Evolutionary conservation across 2,888 invertebrate species (phyloP).

Genomic region (Urechis unicinctus): DNA sequence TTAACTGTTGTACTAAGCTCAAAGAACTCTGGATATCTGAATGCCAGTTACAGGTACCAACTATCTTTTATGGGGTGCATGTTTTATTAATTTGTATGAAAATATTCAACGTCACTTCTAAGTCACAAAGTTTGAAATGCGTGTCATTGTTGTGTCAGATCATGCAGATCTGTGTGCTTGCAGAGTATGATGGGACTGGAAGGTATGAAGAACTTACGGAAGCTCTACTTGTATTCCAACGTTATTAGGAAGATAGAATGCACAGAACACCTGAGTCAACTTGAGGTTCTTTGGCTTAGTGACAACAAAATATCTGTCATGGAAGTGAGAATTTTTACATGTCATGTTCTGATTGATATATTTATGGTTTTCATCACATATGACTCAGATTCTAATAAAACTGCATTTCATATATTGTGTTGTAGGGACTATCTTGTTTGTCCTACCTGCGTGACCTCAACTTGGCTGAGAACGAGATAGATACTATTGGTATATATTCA

Average conservation of each 20-base stretch:
- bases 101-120: too few species aligned
- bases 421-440: conserved; percentile 38
- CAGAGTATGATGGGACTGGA: conserved; percentile 25
- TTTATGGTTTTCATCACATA: background rate
- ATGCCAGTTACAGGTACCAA: conserved; percentile 22
- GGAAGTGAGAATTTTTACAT: conserved; percentile 33
- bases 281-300: conserved; percentile 44
- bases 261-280: conserved; percentile 31
- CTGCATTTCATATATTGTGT: too few species aligned
- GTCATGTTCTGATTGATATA: too few species aligned
- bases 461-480: conserved; percentile 45
- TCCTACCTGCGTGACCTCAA: conserved; percentile 39
- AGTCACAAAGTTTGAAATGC: too few species aligned
- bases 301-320: conserved; percentile 41
- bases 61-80: background rate
- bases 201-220: conserved; percentile 27
- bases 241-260: conserved; percentile 41
- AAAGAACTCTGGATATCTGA: conserved; percentile 30
- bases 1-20: conserved; percentile 19
- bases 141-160: background rate
- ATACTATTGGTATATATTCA: conserved; percentile 37
- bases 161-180: too few species aligned
- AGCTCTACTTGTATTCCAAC: conserved; percentile 45
- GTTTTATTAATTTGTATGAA: background rate
- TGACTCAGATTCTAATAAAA: too few species aligned